phyloP scores from a whole-genome alignment of 2,113 vertebrate genomes.

The Pterophyllum scalare region DNA sequence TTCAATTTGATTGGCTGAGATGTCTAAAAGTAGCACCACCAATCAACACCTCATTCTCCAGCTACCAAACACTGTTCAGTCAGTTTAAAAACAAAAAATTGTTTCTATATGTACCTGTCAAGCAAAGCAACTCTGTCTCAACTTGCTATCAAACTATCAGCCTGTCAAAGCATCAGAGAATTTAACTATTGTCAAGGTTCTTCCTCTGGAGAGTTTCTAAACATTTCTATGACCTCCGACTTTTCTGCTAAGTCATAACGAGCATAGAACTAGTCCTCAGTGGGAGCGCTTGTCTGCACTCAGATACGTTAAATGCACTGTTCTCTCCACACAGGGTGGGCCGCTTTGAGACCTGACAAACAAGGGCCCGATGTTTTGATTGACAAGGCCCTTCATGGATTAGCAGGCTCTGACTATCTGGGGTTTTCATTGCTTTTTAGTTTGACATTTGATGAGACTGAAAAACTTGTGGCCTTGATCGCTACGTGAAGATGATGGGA shows the following conservation, averaged over 20 bases:
- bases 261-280: not conserved
- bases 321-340: not conserved
- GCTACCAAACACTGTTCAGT: slow-evolving; percentile 27
- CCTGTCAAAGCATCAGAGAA: slow-evolving; percentile 38
- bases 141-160: slow-evolving; percentile 29
- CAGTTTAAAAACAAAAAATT: slow-evolving; percentile 46
- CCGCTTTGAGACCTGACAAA: not conserved
- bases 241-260: slow-evolving; percentile 9
- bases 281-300: not conserved
- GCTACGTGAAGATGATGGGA: slow-evolving; percentile 16
- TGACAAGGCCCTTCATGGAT: slow-evolving; percentile 18
- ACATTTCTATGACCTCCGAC: slow-evolving; percentile 31
- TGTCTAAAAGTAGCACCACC: slow-evolving; percentile 16
- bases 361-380: not conserved
- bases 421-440: slow-evolving; percentile 33
- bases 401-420: slow-evolving; percentile 9
- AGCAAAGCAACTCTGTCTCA: slow-evolving; percentile 19
- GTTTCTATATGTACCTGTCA: slow-evolving; percentile 28
- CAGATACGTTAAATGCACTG: not conserved
- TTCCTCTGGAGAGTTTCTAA: slow-evolving; percentile 19
- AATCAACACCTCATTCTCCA: not conserved
- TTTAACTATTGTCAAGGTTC: not conserved
- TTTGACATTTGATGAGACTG: not conserved
- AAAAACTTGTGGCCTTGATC: slow-evolving; percentile 16
- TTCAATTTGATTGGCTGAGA: slow-evolving; percentile 51